Conservation (phyloP, 2,797 vertebrate species). For the Oreochromis grahami region DNA sequence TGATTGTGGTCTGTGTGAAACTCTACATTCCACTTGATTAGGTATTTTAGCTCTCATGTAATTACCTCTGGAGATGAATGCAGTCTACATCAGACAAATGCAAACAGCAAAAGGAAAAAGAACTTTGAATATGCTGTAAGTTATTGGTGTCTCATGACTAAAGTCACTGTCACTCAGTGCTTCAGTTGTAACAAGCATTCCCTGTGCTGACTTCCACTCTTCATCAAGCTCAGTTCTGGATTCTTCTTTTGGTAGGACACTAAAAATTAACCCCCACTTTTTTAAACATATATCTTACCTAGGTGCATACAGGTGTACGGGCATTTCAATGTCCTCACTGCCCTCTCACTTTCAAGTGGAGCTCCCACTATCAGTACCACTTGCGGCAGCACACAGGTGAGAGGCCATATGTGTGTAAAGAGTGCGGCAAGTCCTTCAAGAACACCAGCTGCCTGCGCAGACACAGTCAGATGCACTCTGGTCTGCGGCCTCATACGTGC, state of each 20-base stretch:
- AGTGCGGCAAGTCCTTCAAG: constrained; percentile 88
- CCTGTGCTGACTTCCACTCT: neutral
- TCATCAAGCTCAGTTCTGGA: neutral
- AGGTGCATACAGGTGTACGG: constrained; percentile 86
- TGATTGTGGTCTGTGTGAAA: neutral
- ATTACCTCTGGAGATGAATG: neutral
- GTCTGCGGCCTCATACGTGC: constrained; percentile 85
- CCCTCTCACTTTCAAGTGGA: constrained; percentile 91
- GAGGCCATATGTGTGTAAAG: constrained; percentile 86
- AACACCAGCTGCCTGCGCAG: constrained; percentile 86
- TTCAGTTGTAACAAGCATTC: neutral
- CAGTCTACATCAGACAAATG: neutral
- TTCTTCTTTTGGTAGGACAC: neutral
- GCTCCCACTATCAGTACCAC: constrained; percentile 87
- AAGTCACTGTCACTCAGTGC: neutral
- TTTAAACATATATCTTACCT: constrained; percentile 6
- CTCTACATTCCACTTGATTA: neutral
- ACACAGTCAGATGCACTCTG: constrained; percentile 86
- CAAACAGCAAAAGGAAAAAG: neutral
- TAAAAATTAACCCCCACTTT: neutral
- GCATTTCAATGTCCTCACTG: constrained; percentile 92
- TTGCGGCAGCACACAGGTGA: constrained; percentile 86
- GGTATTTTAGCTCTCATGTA: neutral
- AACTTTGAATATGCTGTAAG: neutral
- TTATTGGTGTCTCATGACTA: neutral